These are phyloP conservation scores for Sinohyriopsis cumingii DNA, from an alignment of 2,888 invertebrate genomes.

Conservation along the genomic window DNA sequence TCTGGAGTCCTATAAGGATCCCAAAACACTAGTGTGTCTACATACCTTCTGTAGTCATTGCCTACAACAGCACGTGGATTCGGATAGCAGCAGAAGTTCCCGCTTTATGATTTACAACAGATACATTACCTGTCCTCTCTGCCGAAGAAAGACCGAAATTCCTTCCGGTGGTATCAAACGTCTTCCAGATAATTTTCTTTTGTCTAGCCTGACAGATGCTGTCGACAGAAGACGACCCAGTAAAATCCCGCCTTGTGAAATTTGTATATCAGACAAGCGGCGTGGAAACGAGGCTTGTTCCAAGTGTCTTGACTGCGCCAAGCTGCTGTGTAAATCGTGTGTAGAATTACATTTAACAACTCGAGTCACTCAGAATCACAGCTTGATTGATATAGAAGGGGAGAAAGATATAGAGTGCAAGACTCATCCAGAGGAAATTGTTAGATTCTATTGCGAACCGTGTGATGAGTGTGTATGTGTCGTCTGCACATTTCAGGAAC, in stretches of 20 bases:
- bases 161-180: slow-evolving; percentile 67
- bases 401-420: slow-evolving; percentile 71
- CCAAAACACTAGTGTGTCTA: slow-evolving; percentile 69
- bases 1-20: slow-evolving; percentile 65
- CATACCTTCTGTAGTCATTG: slow-evolving; percentile 70
- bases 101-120: slow-evolving; percentile 63
- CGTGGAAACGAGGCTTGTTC: slow-evolving; percentile 59
- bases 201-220: slow-evolving; percentile 67
- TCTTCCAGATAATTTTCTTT: slow-evolving; percentile 69
- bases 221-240: slow-evolving; percentile 48
- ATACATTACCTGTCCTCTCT: slow-evolving; percentile 67
- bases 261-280: slow-evolving; percentile 55
- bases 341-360: slow-evolving; percentile 68
- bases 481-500: slow-evolving; percentile 71
- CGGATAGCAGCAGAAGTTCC: slow-evolving; percentile 58
- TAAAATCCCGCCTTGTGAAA: slow-evolving; percentile 63
- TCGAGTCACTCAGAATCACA: slow-evolving; percentile 69
- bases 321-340: slow-evolving; percentile 66
- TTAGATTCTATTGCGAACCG: slow-evolving; percentile 70
- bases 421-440: slow-evolving; percentile 66
- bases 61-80: slow-evolving; percentile 67
- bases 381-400: slow-evolving; percentile 68
- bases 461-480: slow-evolving; percentile 71
- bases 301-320: slow-evolving; percentile 70
- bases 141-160: slow-evolving; percentile 68